Evolutionary conservation across 2,113 vertebrate genomes (phyloP).

Genomic region (Laticauda laticaudata): DNA sequence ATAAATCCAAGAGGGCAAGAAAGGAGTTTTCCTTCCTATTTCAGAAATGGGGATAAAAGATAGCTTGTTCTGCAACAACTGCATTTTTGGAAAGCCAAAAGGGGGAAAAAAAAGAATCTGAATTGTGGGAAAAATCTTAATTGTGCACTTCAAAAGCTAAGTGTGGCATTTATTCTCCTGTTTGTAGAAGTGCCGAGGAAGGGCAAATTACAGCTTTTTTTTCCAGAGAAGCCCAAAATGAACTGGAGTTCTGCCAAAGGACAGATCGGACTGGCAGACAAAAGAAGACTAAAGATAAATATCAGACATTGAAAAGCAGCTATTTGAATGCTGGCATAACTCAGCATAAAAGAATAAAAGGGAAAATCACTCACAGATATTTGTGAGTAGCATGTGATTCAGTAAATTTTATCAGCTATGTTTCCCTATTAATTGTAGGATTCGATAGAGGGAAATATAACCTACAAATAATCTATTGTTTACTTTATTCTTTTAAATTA

Average conservation of each 20-base stretch:
- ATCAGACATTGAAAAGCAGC: conserved; percentile 8
- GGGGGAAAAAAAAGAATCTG: background rate
- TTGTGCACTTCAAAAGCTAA: background rate
- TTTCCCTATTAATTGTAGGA: conserved; percentile 27
- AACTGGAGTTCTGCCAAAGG: conserved; percentile 27
- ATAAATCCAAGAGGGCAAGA: background rate
- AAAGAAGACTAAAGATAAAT: background rate
- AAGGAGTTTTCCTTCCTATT: background rate
- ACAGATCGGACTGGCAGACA: background rate
- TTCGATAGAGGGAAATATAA: conserved; percentile 11
- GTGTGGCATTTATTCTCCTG: conserved; percentile 10
- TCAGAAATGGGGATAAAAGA: background rate
- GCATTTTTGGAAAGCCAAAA: background rate
- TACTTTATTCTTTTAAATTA: conserved; percentile 52
- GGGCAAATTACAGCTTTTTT: background rate
- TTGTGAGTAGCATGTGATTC: conserved; percentile 45
- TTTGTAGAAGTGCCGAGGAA: conserved; percentile 27
- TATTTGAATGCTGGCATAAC: conserved; percentile 5
- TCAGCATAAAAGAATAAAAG: background rate
- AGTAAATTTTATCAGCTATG: conserved; percentile 64
- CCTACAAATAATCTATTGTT: conserved; percentile 32
- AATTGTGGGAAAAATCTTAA: background rate
- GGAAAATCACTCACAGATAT: background rate
- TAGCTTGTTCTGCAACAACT: background rate
- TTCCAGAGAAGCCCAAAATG: background rate